Percentiles rank a stretch among this genome's conserved stretches.
phyloP scores from a whole-genome alignment of 2,797 vertebrate species.

The Threskiornis aethiopicus region DNA sequence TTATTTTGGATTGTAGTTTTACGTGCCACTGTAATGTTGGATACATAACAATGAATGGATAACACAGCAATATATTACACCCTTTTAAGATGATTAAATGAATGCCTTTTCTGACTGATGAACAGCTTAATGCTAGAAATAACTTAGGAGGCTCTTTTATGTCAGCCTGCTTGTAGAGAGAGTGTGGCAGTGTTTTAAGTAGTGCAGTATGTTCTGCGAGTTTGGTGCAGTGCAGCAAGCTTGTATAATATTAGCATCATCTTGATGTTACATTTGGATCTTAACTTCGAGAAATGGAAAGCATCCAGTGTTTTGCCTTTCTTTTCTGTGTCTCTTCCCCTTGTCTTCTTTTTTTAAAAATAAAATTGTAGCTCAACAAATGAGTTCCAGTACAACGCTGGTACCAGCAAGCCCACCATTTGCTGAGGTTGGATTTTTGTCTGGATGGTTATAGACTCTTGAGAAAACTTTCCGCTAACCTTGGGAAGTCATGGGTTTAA shows the following conservation, averaged over 20 bases:
- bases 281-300: constrained; percentile 75
- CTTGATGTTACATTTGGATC: constrained; percentile 74
- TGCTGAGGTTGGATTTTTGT: constrained; percentile 49
- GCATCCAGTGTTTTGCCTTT: constrained; percentile 74
- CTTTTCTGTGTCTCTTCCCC: constrained; percentile 10
- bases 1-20: neutral
- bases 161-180: constrained; percentile 57
- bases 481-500: neutral
- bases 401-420: constrained; percentile 30
- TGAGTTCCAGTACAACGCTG: neutral
- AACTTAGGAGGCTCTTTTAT: constrained; percentile 58
- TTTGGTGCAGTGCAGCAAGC: constrained; percentile 89
- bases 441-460: constrained; percentile 10
- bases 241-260: constrained; percentile 85
- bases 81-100: constrained; percentile 30
- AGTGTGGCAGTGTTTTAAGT: constrained; percentile 76
- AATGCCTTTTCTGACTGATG: constrained; percentile 27
- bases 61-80: neutral
- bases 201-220: constrained; percentile 82
- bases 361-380: neutral
- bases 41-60: neutral
- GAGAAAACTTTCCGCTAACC: neutral
- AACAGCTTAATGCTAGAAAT: constrained; percentile 57
- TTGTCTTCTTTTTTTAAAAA: neutral
- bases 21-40: neutral